A percentile compares a stretch with the other conserved stretches of the same genome.
These are phyloP conservation scores for Anaspis maculata DNA, from an alignment of 2,888 invertebrate species.

Conservation along the genomic window DNA sequence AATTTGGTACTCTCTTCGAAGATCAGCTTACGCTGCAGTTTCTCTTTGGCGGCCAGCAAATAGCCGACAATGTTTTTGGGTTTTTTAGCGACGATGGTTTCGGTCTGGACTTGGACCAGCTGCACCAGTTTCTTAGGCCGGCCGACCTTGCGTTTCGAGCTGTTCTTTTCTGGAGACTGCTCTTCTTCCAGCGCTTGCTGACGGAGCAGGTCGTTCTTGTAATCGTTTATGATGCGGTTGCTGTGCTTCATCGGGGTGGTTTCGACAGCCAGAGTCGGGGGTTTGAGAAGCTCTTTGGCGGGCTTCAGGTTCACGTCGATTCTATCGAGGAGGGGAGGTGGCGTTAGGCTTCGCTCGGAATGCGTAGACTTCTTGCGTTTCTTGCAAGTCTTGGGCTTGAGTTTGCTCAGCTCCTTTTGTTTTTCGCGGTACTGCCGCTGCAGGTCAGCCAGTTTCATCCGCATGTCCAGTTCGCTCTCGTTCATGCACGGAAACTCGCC, in stretches of 20 bases:
- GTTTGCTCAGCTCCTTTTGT: conserved; percentile 69
- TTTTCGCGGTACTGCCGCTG: conserved; percentile 77
- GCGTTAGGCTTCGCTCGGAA: conserved; percentile 31
- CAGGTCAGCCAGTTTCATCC: conserved; percentile 69
- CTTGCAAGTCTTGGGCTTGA: conserved; percentile 54
- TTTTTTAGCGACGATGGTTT: conserved; percentile 77
- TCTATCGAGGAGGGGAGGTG: conserved; percentile 36
- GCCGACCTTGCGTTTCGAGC: conserved; percentile 67
- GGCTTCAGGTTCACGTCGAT: conserved; percentile 25
- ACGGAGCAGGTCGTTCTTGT: conserved; percentile 10
- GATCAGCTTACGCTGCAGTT: conserved; percentile 43
- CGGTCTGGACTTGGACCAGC: conserved; percentile 54
- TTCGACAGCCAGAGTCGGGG: conserved; percentile 37
- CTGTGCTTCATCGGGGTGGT: conserved; percentile 13
- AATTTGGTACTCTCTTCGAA: conserved; percentile 44
- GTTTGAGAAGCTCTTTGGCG: conserved; percentile 35
- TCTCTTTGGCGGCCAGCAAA: conserved; percentile 55
- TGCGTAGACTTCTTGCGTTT: conserved; percentile 42
- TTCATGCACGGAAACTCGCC: conserved; percentile 48
- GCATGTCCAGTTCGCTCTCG: conserved; percentile 74
- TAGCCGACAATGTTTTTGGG: conserved; percentile 62
- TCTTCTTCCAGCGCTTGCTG: conserved; percentile 8
- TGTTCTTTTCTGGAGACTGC: conserved; percentile 19
- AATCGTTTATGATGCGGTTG: conserved; percentile 13
- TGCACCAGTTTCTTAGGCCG: conserved; percentile 63